Conservation (phyloP, 2,113 vertebrate species). For the Takifugu flavidus region DNA sequence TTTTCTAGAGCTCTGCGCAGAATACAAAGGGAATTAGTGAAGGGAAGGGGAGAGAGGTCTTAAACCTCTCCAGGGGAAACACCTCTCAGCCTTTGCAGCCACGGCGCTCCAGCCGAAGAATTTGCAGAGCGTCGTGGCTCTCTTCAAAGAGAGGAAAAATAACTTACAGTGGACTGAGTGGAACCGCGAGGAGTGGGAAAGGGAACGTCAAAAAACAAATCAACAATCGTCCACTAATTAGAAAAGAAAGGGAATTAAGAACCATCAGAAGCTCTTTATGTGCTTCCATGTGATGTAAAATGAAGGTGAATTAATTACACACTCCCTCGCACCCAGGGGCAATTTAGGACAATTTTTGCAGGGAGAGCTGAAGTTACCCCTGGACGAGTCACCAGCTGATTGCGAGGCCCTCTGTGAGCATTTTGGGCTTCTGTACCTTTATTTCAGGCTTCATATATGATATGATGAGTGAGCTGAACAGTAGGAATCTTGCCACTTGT, state of each 20-base stretch:
- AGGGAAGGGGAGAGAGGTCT: constrained; percentile 42
- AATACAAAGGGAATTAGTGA: constrained; percentile 56
- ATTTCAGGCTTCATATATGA: not conserved
- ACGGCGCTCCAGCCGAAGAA: constrained; percentile 39
- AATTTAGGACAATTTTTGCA: not conserved
- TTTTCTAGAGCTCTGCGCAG: constrained; percentile 38
- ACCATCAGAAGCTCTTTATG: constrained; percentile 11
- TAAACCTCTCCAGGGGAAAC: constrained; percentile 53
- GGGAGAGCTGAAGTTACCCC: too few species aligned
- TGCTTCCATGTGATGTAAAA: constrained; percentile 14
- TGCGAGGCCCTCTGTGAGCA: not conserved
- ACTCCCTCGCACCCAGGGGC: constrained; percentile 6
- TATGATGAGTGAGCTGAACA: constrained; percentile 4
- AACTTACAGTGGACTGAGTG: constrained; percentile 27
- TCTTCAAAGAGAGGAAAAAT: constrained; percentile 51
- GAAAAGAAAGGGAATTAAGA: constrained; percentile 6
- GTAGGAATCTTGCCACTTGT: constrained; percentile 8
- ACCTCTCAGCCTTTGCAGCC: constrained; percentile 52
- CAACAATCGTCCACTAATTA: constrained; percentile 43
- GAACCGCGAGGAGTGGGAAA: constrained; percentile 3
- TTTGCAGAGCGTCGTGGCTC: constrained; percentile 34
- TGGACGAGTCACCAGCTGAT: too few species aligned
- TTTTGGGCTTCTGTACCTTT: too few species aligned
- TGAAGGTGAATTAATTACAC: not conserved
- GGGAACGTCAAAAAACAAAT: constrained; percentile 30